Evolutionary conservation across 1,140 invertebrate genomes (phyloP), one percentile per base, ranked within the genome.

Genomic region (Drosophila baimaii): DNA sequence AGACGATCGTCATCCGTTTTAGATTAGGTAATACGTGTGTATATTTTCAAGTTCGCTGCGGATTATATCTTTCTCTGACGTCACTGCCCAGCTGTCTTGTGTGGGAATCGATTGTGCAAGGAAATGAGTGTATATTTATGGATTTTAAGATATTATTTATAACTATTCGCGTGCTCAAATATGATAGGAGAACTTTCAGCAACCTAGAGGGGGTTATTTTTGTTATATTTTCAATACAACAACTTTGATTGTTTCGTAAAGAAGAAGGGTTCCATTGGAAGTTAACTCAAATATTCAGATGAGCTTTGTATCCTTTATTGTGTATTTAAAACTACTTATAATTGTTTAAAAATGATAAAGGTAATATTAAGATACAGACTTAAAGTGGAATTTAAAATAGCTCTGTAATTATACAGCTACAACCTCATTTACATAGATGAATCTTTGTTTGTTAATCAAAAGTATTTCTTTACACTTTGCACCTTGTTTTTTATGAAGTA

Each of bases 11-110:
- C 62, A 76, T 76, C 61, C 62, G 63, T 59, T 68, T 56, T 51
- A 76, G 72, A 77, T 77, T 77, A 77, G 59, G 61, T 39, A 57
- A 29, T 59, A 55, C 65, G 49, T 54, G 27, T 35, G 23, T 55
- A 46, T 41, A 41, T 66, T 68, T 68, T 55, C 58, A 77, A 58
- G 46, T 76, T 66, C 29, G 47, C 13, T n/a, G 25, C 17, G 58
- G 31, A 52, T 51, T 54, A 31, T 52, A 23, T 44, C 23, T 47
- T 35, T 12, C 9, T 21, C 35, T 73, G 69, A 74, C 51, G 70
- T 74, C 70, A 74, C 52, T 43, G 39, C 10, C 21, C 58, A 74
- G 57, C 31, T 73, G 49, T 10, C 25, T 58, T 37, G 7, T 33
- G 6, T 25, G 13, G n/a, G 4, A 31, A 37, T 19, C 31, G 31